Conservation (phyloP, 1,140 invertebrate species). For the Halesus radiatus region DNA sequence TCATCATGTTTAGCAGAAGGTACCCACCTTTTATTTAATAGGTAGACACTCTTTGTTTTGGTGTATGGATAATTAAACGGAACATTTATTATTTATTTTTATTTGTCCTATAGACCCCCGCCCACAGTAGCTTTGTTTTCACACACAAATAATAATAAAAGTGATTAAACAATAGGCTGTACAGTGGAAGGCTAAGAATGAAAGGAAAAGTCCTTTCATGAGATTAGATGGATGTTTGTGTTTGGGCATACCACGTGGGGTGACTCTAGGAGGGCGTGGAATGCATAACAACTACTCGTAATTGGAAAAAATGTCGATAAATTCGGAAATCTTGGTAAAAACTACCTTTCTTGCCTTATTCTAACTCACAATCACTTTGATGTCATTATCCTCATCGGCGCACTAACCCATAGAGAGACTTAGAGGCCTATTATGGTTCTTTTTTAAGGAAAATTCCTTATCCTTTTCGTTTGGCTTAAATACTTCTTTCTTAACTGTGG, state of each 20-base stretch:
- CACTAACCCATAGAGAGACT: no score
- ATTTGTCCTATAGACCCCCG: neutral
- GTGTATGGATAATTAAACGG: neutral
- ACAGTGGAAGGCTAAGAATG: neutral
- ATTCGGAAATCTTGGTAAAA: no score
- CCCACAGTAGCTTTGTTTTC: neutral
- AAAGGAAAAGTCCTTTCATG: neutral
- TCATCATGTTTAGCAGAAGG: neutral
- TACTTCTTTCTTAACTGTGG: no score
- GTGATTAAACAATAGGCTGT: neutral
- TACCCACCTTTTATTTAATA: neutral
- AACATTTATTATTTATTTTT: neutral
- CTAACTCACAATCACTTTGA: no score
- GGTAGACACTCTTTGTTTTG: neutral
- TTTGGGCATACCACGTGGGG: neutral
- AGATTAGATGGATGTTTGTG: conserved; percentile 11
- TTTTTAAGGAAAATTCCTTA: no score
- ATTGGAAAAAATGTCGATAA: no score
- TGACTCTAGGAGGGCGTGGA: no score
- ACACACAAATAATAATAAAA: neutral
- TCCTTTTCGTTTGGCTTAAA: no score
- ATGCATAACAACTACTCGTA: no score
- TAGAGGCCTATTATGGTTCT: no score
- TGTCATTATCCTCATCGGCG: no score
- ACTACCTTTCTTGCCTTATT: no score